Evolutionary conservation across 2,797 vertebrate species (phyloP), one percentile per base, ranked within the genome.

Genomic region (Sebastiscus tertius): DNA sequence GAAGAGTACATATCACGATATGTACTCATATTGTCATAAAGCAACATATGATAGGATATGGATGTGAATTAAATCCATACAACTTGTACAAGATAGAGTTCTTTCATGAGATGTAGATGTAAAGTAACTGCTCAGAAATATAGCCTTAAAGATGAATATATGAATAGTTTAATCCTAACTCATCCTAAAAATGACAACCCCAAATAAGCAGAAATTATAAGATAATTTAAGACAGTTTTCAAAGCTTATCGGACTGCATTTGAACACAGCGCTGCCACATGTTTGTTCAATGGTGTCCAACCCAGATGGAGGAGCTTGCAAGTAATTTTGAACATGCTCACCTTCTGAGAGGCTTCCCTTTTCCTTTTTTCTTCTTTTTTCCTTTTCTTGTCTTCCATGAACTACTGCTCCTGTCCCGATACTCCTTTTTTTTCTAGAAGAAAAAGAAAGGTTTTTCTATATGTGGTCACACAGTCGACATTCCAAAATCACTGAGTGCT

Each of bases 371-470:
- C 98, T 95, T 99, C 98, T 95, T 99, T 99, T 96, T 99, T 99
- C 97, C 98, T 99, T 99, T 99, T 99, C 98, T 99, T 99, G 98
- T 99, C 98, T 99, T 99, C 98, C 98, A 99, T 99, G 98, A 99
- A 99, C 98, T 98, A 98, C 98, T 97, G 96, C 97, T 98, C 98
- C 97, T 96, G 98, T 98, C 97, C 97, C 96, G 97, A 97, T 96
- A 94, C 95, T 97, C 96, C 95, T 97, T 97, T 98, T 42, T 96
- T 96, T 98, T 94, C 83, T 86, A 34, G 60, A 31, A 8, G 72
- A 8, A 77, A 83, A 36, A 61, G 31, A 58, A 36, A n/a, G 18
- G 42, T 10, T 72, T 76, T 73, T 6, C 5, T 79, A 83, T 77
- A 60, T 75, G 18, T 34, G 5, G 18, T 74, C 29, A 65, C 11